Evolutionary conservation across 2,113 vertebrate species (phyloP).

Genomic region (Gopherus flavomarginatus): DNA sequence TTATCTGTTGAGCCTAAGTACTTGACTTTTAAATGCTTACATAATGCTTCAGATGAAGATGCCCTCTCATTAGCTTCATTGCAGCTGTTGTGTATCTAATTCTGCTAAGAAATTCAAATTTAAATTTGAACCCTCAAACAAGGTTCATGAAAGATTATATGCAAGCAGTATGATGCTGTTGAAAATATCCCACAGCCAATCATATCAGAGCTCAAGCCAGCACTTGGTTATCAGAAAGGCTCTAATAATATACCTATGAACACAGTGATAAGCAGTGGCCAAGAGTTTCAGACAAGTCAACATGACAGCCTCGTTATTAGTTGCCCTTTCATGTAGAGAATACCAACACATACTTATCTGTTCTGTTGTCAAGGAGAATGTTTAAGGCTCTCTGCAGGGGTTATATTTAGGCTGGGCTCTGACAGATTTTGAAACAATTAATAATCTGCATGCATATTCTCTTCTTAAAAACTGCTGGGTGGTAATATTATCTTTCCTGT

Average conservation of each 20-base stretch:
- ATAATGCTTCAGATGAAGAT: slow-evolving; percentile 17
- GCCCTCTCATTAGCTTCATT: slow-evolving; percentile 30
- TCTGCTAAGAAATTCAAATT: slow-evolving; percentile 58
- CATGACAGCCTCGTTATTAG: not conserved
- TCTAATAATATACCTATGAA: slow-evolving; percentile 55
- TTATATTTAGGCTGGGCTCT: slow-evolving; percentile 39
- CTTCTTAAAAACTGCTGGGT: not conserved
- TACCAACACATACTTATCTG: not conserved
- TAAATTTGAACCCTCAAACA: slow-evolving; percentile 52
- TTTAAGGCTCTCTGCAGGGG: slow-evolving; percentile 3
- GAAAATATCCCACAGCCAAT: slow-evolving; percentile 36
- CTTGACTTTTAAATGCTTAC: slow-evolving; percentile 22
- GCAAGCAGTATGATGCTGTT: not conserved
- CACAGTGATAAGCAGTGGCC: slow-evolving; percentile 36
- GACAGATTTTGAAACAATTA: slow-evolving; percentile 13
- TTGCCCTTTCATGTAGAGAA: slow-evolving; percentile 34
- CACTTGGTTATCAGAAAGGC: slow-evolving; percentile 38
- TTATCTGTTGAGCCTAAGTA: not conserved
- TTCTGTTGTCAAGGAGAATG: not conserved
- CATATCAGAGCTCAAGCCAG: slow-evolving; percentile 30
- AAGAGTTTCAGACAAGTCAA: slow-evolving; percentile 34
- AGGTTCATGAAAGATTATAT: slow-evolving; percentile 36
- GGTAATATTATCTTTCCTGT: not conserved
- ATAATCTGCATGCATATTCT: not conserved
- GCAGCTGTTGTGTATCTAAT: slow-evolving; percentile 55